phyloP scores from a whole-genome alignment of 2,888 invertebrate genomes.

The Dicyrtomina minuta region DNA sequence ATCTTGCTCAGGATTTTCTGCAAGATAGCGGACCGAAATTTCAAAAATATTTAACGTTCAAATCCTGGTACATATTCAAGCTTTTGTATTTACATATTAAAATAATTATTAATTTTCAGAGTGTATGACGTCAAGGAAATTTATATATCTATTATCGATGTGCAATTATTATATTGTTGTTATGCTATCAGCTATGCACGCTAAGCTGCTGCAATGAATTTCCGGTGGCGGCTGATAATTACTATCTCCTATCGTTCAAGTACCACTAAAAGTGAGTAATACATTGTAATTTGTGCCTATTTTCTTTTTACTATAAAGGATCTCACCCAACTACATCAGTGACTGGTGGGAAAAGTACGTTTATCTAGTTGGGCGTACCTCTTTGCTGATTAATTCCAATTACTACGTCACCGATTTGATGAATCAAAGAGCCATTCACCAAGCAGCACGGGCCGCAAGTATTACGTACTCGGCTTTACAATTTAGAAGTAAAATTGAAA shows the following conservation, averaged over 20 bases:
- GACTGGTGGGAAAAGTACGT: constrained; percentile 99
- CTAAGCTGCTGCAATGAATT: too few relatives aligned
- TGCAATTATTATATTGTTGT: too few relatives aligned
- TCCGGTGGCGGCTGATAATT: too few relatives aligned
- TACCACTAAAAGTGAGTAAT: too few relatives aligned
- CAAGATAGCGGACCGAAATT: constrained; percentile 83
- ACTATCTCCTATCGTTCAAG: too few relatives aligned
- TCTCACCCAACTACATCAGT: constrained; percentile 91
- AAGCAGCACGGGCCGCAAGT: constrained; percentile 88
- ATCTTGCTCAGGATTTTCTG: constrained; percentile 68
- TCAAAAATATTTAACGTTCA: constrained; percentile 60
- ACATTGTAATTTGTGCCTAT: too few relatives aligned
- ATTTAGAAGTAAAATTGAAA: constrained; percentile 84
- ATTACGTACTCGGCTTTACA: constrained; percentile 79
- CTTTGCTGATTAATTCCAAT: constrained; percentile 97
- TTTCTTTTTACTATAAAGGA: too few relatives aligned
- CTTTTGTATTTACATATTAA: too few relatives aligned
- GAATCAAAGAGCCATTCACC: constrained; percentile 70
- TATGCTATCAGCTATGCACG: too few relatives aligned
- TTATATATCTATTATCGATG: too few relatives aligned
- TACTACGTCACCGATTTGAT: constrained; percentile 94
- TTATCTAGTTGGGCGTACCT: constrained; percentile 91
- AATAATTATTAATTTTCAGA: too few relatives aligned
- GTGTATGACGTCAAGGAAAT: too few relatives aligned
- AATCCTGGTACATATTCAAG: constrained; percentile 22